Percentiles rank a stretch among this genome's conserved stretches.
Evolutionary conservation across 2,888 invertebrate genomes (phyloP).

Genomic region (Cactoblastis cactorum): DNA sequence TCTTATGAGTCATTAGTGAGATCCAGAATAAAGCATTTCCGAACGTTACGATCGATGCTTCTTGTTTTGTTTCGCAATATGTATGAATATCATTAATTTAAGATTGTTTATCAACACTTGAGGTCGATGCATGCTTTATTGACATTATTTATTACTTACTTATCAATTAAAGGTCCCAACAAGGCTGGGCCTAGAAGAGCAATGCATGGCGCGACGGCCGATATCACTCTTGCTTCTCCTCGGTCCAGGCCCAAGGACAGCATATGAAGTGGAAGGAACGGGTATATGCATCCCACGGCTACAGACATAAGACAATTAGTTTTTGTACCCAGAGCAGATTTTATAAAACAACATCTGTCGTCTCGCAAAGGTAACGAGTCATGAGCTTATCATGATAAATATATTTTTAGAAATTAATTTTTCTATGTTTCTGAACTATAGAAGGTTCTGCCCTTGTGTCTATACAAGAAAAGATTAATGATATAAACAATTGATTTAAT

Average conservation of each 20-base stretch:
- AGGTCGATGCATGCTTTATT: background rate
- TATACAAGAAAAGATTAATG: background rate
- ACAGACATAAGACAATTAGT: slow-evolving; percentile 25
- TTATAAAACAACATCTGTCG: background rate
- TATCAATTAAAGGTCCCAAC: slow-evolving; percentile 89
- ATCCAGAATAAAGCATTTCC: background rate
- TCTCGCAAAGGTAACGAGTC: slow-evolving; percentile 4
- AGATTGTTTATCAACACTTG: background rate
- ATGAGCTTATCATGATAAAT: slow-evolving; percentile 7
- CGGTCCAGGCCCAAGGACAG: slow-evolving; percentile 84
- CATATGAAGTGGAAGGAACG: slow-evolving; percentile 90
- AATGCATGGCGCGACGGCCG: slow-evolving; percentile 87
- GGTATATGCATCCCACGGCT: slow-evolving; percentile 91
- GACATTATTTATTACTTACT: slow-evolving; percentile 59
- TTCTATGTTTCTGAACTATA: background rate
- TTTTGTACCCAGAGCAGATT: background rate
- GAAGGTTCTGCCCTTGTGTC: background rate
- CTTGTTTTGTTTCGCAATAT: background rate
- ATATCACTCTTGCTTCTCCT: slow-evolving; percentile 87
- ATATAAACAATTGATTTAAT: too few species aligned
- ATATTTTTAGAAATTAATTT: slow-evolving; percentile 7
- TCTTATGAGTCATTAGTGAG: background rate
- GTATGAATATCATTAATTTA: background rate
- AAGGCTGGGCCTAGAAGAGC: slow-evolving; percentile 88
- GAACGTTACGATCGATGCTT: background rate